These are phyloP conservation scores for Pseudolycoriella hygida DNA, from an alignment of 2,888 invertebrate genomes.

Conservation along the genomic window DNA sequence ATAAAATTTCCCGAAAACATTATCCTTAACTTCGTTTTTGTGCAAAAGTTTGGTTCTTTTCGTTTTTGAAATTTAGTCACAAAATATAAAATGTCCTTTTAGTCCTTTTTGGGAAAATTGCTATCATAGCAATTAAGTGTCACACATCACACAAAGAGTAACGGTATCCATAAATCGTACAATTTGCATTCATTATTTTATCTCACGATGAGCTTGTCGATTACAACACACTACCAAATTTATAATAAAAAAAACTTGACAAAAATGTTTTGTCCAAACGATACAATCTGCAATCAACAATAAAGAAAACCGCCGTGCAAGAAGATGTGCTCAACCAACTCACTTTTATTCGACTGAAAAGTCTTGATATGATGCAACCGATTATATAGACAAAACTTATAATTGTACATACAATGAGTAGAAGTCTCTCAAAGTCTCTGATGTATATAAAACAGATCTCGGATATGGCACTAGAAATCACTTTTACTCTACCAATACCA, in stretches of 20 bases:
- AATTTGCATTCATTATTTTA: neutral
- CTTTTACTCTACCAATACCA: conserved; percentile 1
- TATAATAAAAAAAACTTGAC: neutral
- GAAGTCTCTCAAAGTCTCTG: neutral
- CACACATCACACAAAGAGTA: neutral
- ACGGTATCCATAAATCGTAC: too few species aligned
- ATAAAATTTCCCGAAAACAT: neutral
- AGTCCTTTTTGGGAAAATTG: neutral
- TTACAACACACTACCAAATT: neutral
- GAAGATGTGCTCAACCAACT: conserved; percentile 11
- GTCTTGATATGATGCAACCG: conserved; percentile 32
- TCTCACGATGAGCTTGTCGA: too few species aligned
- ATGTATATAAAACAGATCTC: neutral
- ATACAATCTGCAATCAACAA: neutral
- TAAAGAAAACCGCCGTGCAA: neutral
- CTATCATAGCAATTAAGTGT: neutral
- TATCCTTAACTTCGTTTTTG: neutral
- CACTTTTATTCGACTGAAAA: conserved; percentile 29
- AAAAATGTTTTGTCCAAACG: neutral
- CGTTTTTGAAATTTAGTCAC: neutral
- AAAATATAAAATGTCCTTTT: neutral
- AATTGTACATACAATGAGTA: neutral
- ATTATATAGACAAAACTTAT: conserved; percentile 18
- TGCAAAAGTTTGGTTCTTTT: neutral
- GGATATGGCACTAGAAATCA: neutral